Percentiles rank a stretch among this genome's conserved stretches.
Evolutionary conservation across 2,888 invertebrate species (phyloP).

Genomic region (Eupithecia insigniata): DNA sequence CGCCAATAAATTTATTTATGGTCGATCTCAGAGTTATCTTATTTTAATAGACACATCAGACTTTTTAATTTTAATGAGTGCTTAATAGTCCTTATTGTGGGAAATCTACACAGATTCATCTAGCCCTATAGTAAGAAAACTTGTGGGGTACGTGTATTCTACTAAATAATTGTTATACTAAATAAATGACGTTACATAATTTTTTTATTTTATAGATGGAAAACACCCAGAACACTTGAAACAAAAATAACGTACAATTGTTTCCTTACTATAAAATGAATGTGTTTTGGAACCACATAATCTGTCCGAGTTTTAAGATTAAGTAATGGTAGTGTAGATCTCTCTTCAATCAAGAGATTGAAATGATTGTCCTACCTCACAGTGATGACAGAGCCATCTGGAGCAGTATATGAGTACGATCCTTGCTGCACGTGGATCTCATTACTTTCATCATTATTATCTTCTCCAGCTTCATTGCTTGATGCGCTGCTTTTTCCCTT

Average conservation of each 20-base stretch:
- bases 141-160: too few relatives aligned
- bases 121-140: not conserved
- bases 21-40: too few relatives aligned
- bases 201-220: not conserved
- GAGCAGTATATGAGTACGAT: conserved; percentile 88
- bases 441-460: conserved; percentile 80
- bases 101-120: not conserved
- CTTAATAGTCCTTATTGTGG: not conserved
- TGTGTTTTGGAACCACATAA: not conserved
- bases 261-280: not conserved
- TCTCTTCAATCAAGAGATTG: not conserved
- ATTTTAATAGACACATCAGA: too few relatives aligned
- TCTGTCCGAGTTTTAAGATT: not conserved
- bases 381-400: conserved; percentile 87
- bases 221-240: not conserved
- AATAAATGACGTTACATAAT: too few relatives aligned
- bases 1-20: too few relatives aligned
- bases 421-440: conserved; percentile 86
- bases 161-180: too few relatives aligned
- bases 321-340: not conserved
- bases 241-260: not conserved
- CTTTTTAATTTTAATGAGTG: too few relatives aligned
- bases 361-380: conserved; percentile 72
- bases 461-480: conserved; percentile 81
- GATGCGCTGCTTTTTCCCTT: conserved; percentile 69